phyloP scores from a whole-genome alignment of 2,888 invertebrate species.

The Dilophus febrilis region DNA sequence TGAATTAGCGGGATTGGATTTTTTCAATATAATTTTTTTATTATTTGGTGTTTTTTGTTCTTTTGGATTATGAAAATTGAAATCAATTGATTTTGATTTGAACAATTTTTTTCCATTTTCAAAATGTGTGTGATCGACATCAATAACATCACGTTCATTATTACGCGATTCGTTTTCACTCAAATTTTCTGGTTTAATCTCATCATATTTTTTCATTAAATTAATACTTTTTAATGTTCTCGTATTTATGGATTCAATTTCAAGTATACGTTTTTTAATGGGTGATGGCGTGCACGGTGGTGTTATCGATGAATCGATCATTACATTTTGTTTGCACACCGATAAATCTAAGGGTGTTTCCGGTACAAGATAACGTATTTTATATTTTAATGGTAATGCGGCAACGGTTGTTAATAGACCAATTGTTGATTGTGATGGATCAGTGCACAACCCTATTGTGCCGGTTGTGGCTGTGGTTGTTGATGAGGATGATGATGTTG shows the following conservation, averaged over 20 bases:
- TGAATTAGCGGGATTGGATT: background rate
- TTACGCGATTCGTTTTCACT: constrained; percentile 12
- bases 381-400: constrained; percentile 28
- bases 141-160: background rate
- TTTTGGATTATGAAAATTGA: background rate
- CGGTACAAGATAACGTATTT: constrained; percentile 24
- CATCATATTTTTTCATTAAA: constrained; percentile 2
- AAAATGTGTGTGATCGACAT: too few relatives aligned
- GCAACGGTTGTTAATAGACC: constrained; percentile 29
- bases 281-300: constrained; percentile 64
- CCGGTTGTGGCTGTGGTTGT: too few relatives aligned
- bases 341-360: constrained; percentile 54
- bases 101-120: too few relatives aligned
- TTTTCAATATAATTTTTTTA: background rate
- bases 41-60: background rate
- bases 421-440: too few relatives aligned
- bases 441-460: too few relatives aligned
- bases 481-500: too few relatives aligned
- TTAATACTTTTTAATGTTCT: background rate
- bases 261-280: constrained; percentile 30
- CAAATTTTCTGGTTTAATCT: constrained; percentile 12
- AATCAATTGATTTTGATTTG: background rate
- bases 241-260: constrained; percentile 9
- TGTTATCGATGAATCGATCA: constrained; percentile 45
- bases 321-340: too few relatives aligned